Percentiles rank a stretch among this genome's conserved stretches.
These are phyloP conservation scores for Scytalopus superciliaris DNA, from an alignment of 2,113 vertebrate genomes.

Conservation along the genomic window DNA sequence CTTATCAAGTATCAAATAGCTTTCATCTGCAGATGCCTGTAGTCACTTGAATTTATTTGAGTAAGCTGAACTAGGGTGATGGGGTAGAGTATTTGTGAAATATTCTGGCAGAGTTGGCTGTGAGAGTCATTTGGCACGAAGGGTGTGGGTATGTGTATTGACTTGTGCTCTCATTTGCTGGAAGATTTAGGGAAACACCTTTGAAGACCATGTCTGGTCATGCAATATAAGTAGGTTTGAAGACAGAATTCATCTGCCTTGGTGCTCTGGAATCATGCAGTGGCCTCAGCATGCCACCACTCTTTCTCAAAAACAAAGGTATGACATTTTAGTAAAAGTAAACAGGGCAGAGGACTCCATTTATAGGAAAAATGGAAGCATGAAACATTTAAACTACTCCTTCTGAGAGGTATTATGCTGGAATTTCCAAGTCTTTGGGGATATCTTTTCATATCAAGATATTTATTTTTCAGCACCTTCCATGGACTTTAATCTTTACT, in stretches of 20 bases:
- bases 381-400: neutral
- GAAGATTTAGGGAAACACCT: neutral
- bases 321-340: neutral
- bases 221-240: neutral
- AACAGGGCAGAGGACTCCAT: neutral
- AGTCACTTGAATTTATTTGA: neutral
- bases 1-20: neutral
- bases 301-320: neutral
- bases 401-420: neutral
- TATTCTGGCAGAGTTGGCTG: neutral
- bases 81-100: neutral
- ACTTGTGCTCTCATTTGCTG: neutral
- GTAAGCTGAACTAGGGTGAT: neutral
- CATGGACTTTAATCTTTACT: neutral
- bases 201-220: neutral
- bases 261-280: neutral
- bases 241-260: neutral
- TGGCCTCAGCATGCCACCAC: neutral
- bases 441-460: neutral
- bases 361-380: neutral
- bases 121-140: neutral
- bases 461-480: neutral
- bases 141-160: neutral
- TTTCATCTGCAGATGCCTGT: neutral
- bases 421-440: neutral